Evolutionary conservation across 2,888 invertebrate species (phyloP).

Genomic region (Psococerastis gibbosa): DNA sequence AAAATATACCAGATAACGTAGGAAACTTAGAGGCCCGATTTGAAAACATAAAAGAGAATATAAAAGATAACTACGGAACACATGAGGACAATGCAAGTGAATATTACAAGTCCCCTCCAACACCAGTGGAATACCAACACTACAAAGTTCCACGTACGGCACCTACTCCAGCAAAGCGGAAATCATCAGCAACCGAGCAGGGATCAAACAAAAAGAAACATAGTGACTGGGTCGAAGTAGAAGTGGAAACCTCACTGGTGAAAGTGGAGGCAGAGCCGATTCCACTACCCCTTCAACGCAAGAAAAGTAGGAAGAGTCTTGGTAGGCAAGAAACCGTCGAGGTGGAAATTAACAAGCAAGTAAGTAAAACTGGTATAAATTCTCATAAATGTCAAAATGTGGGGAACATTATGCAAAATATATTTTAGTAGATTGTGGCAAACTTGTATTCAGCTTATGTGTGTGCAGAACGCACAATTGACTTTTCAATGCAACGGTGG

Average conservation of each 20-base stretch:
- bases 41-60: too few relatives aligned
- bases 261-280: constrained; percentile 2
- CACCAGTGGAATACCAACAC: constrained; percentile 1
- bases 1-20: background rate
- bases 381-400: too few relatives aligned
- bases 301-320: constrained; percentile 9
- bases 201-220: constrained; percentile 2
- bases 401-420: too few relatives aligned
- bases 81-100: constrained; percentile 3
- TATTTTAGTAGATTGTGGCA: too few relatives aligned
- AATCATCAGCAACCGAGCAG: background rate
- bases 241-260: constrained; percentile 4
- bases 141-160: constrained; percentile 5
- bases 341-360: background rate
- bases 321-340: background rate
- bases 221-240: constrained; percentile 6
- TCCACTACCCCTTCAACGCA: constrained; percentile 7
- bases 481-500: too few relatives aligned
- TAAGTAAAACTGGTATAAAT: too few relatives aligned
- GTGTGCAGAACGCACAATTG: too few relatives aligned
- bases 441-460: too few relatives aligned
- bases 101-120: constrained; percentile 7
- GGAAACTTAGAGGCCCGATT: too few relatives aligned
- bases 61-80: too few relatives aligned
- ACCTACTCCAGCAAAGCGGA: background rate